Evolutionary conservation across 2,797 vertebrate species (phyloP), one percentile per base, ranked within the genome.

Genomic region (Streptopelia turtur): DNA sequence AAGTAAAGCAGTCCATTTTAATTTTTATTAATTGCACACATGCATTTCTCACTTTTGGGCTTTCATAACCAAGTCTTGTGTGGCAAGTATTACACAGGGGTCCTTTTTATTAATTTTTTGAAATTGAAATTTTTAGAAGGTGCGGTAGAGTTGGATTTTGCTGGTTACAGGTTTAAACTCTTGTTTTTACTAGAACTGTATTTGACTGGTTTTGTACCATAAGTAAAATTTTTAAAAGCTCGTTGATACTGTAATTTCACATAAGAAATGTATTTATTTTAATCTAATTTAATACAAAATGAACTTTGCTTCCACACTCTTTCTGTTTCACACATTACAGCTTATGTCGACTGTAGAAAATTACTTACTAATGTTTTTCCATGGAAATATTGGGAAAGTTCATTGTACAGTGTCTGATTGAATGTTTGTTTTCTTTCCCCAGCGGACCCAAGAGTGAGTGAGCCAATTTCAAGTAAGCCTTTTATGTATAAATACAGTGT

Each of bases 391-490:
- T 70, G 41, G 47, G 80, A 61, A 45, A 5, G 30, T 72, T 94
- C 41, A 56, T 50, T 92, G 93, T 89, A 35, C 83, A 72, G 78
- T 35, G 30, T 74, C 83, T 97, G 75, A 98, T 16, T 81, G 49
- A 87, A n/a, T 96, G 63, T 95, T 93, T 97, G 28, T 72, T 83
- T 45, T 96, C 81, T 97, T 89, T 95, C 71, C 95, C 93, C 89
- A 99, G 99, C 99, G 90, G 99, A 99, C 97, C 99, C 99, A 64
- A 98, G 99, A 96, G 99, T 99, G 91, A 99, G 98, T 0, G 99
- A 99, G 96, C 97, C 98, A 27, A 98, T 98, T 94, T 98, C 99
- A 98, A 99, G 99, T 99, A 97, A 99, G 97, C 96, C 60, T 87
- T 74, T 74, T 86, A 21, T 41, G 53, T 41, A 30, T n/a, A 68